A percentile compares a stretch with the other conserved stretches of the same genome.
Conservation (phyloP, 2,113 vertebrate species). For the Chaetorhynchus papuensis region DNA sequence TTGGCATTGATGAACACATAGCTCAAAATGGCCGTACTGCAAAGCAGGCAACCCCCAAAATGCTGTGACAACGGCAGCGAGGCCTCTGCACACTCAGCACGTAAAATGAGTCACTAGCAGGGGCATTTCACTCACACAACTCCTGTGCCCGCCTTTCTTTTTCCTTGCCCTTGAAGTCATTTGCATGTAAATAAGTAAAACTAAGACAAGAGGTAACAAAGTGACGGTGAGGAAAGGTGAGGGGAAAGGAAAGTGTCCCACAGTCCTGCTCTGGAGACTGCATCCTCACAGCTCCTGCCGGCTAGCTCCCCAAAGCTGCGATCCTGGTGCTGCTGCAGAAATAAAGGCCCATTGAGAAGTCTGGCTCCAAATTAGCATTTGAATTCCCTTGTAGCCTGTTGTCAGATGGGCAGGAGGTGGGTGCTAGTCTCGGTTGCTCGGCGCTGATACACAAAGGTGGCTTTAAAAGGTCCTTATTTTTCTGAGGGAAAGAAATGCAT, state of each 20-base stretch:
- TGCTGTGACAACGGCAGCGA: not conserved
- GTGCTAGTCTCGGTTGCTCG: not conserved
- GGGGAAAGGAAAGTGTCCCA: not conserved
- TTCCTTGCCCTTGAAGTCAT: not conserved
- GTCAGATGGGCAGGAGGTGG: constrained; percentile 48
- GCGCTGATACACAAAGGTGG: constrained; percentile 33
- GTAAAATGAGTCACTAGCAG: not conserved
- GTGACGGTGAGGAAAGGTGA: not conserved
- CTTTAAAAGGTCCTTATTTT: constrained; percentile 16
- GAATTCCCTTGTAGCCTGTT: constrained; percentile 34
- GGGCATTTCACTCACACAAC: not conserved
- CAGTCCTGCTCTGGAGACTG: not conserved
- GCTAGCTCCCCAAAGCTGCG: not conserved
- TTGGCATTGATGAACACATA: not conserved
- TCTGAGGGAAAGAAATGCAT: not conserved
- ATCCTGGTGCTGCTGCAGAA: not conserved
- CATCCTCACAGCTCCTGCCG: not conserved
- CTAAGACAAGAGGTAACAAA: not conserved
- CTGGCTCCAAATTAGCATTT: constrained; percentile 48
- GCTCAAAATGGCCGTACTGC: fast-evolving
- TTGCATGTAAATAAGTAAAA: not conserved
- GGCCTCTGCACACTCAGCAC: not conserved
- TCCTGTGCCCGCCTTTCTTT: not conserved
- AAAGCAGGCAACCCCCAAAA: not conserved
- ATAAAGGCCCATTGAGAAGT: constrained; percentile 49